A percentile compares a stretch with the other conserved stretches of the same genome.
phyloP scores from a whole-genome alignment of 2,888 invertebrate species.

The Beris morrisii region DNA sequence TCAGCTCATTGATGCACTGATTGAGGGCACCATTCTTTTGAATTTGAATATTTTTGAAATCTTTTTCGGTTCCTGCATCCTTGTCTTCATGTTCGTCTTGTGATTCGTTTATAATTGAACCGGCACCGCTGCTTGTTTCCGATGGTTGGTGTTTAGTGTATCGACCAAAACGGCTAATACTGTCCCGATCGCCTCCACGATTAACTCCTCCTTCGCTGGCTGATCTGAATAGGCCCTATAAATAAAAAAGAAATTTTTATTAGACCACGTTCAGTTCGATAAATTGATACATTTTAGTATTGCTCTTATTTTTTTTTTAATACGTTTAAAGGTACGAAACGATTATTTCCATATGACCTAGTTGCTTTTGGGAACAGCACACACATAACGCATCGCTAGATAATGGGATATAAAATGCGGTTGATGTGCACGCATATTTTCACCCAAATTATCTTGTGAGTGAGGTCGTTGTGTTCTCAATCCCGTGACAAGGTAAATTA shows the following conservation, averaged over 20 bases:
- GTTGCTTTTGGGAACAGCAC: slow-evolving; percentile 13
- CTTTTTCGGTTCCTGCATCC: slow-evolving; percentile 53
- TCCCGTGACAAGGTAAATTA: no score
- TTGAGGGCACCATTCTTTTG: slow-evolving; percentile 54
- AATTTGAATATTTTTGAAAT: slow-evolving; percentile 47
- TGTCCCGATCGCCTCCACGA: slow-evolving; percentile 35
- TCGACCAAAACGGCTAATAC: slow-evolving; percentile 27
- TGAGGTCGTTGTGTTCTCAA: no score
- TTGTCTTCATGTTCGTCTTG: slow-evolving; percentile 49
- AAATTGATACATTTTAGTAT: not conserved
- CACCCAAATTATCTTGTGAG: no score
- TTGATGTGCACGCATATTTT: no score
- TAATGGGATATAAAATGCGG: not conserved
- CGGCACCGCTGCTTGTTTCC: slow-evolving; percentile 19
- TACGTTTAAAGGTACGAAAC: not conserved
- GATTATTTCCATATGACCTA: slow-evolving; percentile 17
- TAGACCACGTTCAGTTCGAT: not conserved
- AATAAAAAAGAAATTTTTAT: slow-evolving; percentile 1
- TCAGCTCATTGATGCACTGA: slow-evolving; percentile 73
- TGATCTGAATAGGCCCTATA: slow-evolving; percentile 35
- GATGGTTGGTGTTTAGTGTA: slow-evolving; percentile 30
- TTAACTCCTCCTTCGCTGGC: slow-evolving; percentile 33
- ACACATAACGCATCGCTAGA: slow-evolving; percentile 22
- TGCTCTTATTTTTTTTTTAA: no score
- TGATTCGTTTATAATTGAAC: slow-evolving; percentile 40